Conservation (phyloP, 2,797 vertebrate species). For the Aeoliscus strigatus region DNA sequence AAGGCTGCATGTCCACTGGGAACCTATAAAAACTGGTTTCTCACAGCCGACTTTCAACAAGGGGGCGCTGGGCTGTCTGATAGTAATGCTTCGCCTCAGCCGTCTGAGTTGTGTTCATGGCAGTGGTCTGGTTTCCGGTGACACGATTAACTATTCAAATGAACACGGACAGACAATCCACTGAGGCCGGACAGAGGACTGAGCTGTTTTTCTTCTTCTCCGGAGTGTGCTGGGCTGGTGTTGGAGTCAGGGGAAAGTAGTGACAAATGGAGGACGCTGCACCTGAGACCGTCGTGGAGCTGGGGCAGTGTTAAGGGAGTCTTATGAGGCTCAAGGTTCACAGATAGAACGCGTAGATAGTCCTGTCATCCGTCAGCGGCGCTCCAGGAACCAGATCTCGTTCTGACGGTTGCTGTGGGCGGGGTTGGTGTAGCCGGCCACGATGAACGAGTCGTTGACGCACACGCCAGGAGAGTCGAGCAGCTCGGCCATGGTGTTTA, state of each 20-base stretch:
- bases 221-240: conserved; percentile 38
- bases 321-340: conserved; percentile 27
- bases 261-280: conserved; percentile 23
- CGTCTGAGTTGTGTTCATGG: conserved; percentile 16
- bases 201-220: conserved; percentile 1
- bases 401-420: conserved; percentile 80
- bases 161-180: conserved; percentile 11
- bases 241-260: conserved; percentile 27
- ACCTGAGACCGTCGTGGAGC: conserved; percentile 50
- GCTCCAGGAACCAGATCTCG: conserved; percentile 88
- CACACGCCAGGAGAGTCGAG: conserved; percentile 72
- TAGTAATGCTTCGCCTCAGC: conserved; percentile 11
- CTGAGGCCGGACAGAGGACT: conserved; percentile 14
- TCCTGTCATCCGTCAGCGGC: conserved; percentile 48
- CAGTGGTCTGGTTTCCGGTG: conserved; percentile 18
- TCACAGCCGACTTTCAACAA: conserved; percentile 12
- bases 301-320: conserved; percentile 43
- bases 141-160: conserved; percentile 11
- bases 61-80: conserved; percentile 5
- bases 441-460: conserved; percentile 78
- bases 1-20: conserved; percentile 33
- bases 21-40: conserved; percentile 19
- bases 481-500: conserved; percentile 72
- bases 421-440: conserved; percentile 86
- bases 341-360: conserved; percentile 1